phyloP scores from a whole-genome alignment of 2,113 vertebrate genomes.

The Zosterops japonicus region DNA sequence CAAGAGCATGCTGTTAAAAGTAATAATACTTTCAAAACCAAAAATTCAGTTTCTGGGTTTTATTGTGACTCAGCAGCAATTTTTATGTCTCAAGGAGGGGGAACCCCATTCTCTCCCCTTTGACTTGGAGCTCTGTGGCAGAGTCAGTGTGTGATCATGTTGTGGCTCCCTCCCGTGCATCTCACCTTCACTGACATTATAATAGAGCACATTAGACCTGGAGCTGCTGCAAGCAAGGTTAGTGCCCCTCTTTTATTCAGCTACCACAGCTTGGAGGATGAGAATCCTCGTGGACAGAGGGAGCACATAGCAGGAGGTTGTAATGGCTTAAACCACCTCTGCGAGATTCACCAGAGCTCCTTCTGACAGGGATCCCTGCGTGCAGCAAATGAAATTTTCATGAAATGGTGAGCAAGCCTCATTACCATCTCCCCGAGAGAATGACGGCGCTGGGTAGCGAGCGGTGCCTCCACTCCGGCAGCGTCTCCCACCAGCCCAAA shows the following conservation, averaged over 20 bases:
- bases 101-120: background rate
- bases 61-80: background rate
- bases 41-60: background rate
- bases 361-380: background rate
- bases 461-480: background rate
- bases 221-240: background rate
- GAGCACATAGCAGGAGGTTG: background rate
- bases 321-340: background rate
- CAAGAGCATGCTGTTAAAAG: background rate
- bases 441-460: rapidly evolving
- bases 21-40: background rate
- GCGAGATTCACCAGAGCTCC: background rate
- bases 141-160: background rate
- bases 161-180: rapidly evolving
- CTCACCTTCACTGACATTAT: background rate
- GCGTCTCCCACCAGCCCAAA: background rate
- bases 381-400: background rate
- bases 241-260: background rate
- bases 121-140: background rate
- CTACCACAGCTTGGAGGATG: background rate
- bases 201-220: background rate
- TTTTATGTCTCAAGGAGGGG: background rate
- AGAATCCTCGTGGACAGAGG: background rate
- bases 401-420: background rate
- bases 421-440: background rate